A percentile compares a stretch with the other conserved stretches of the same genome.
Conservation (phyloP, 2,797 vertebrate species). For the Acanthiza pusilla region DNA sequence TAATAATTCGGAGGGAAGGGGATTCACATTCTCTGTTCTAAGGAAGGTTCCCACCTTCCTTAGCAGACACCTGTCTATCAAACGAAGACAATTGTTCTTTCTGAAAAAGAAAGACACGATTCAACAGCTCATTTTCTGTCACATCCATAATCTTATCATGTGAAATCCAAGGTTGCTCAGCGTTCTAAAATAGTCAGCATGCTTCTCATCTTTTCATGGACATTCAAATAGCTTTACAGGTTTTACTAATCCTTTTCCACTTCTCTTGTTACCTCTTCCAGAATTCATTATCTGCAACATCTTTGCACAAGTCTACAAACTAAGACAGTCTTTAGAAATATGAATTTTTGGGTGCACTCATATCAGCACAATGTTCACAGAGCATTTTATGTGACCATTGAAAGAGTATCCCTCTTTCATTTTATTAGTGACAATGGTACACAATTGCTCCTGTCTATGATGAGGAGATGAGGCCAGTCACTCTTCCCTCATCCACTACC, state of each 20-base stretch:
- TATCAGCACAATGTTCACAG: neutral
- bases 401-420: neutral
- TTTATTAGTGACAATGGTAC: neutral
- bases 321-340: neutral
- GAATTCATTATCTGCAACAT: neutral
- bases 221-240: neutral
- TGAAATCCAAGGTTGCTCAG: neutral
- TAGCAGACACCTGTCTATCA: too few species aligned
- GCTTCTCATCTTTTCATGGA: neutral
- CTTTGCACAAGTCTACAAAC: neutral
- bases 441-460: neutral
- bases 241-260: neutral
- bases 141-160: neutral
- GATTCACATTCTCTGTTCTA: too few species aligned
- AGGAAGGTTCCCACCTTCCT: too few species aligned
- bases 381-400: neutral
- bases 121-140: neutral
- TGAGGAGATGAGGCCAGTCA: neutral
- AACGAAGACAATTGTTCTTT: neutral
- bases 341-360: neutral
- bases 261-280: neutral
- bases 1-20: too few species aligned
- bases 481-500: neutral
- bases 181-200: neutral
- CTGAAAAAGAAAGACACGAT: neutral